phyloP scores from a whole-genome alignment of 2,113 vertebrate species.

The Cheirogaleus medius region DNA sequence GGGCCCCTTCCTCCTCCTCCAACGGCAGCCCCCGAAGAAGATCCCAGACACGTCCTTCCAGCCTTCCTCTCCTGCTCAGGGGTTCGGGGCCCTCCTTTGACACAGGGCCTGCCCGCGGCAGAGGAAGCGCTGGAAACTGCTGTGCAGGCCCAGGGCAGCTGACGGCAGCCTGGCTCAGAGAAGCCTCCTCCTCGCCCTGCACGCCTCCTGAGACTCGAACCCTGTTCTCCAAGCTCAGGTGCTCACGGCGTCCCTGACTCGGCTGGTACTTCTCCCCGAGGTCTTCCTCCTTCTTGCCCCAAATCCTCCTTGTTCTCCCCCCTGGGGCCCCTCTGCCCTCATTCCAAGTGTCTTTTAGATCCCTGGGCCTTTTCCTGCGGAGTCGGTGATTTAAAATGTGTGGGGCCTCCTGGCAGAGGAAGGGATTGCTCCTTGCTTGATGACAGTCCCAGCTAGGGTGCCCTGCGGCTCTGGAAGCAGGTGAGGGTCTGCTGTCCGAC shows the following conservation, averaged over 20 bases:
- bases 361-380: slow-evolving; percentile 54
- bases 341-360: slow-evolving; percentile 53
- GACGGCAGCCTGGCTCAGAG: fast-evolving
- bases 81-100: not conserved
- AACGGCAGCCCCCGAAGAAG: not conserved
- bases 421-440: not conserved
- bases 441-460: not conserved
- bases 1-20: not conserved
- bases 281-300: not conserved
- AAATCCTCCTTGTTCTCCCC: not conserved
- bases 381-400: not conserved
- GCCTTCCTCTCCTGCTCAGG: slow-evolving; percentile 22
- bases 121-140: not conserved
- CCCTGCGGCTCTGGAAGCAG: slow-evolving; percentile 36
- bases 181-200: fast-evolving
- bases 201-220: fast-evolving
- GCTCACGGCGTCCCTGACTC: fast-evolving
- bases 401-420: not conserved
- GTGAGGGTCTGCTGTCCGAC: not conserved
- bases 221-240: fast-evolving
- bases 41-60: slow-evolving; percentile 29
- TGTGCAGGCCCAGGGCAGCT: fast-evolving
- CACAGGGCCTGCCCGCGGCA: not conserved
- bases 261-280: fast-evolving
- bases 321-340: not conserved